Conservation (phyloP, 2,797 vertebrate species). For the Syndactyla subalaris region DNA sequence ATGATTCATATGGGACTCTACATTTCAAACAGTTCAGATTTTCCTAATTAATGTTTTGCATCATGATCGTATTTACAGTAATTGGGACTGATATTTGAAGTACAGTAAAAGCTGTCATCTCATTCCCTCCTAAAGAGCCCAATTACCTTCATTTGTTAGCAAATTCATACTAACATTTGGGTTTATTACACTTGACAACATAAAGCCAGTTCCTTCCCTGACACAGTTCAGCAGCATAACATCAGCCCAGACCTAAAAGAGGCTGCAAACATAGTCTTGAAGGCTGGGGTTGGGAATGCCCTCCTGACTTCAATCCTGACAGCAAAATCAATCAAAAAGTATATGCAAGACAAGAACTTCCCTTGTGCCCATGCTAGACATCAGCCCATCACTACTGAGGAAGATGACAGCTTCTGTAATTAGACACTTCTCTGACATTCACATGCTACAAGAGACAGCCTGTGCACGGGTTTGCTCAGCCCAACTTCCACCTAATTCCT, state of each 20-base stretch:
- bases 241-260: not conserved
- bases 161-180: constrained; percentile 47
- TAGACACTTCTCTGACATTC: not conserved
- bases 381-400: not conserved
- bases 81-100: constrained; percentile 71
- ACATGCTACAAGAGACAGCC: not conserved
- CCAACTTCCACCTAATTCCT: constrained; percentile 6
- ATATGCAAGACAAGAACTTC: not conserved
- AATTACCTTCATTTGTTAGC: constrained; percentile 72
- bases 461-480: not conserved
- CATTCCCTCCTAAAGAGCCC: constrained; percentile 52
- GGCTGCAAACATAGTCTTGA: not conserved
- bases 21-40: constrained; percentile 64
- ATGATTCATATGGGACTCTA: constrained; percentile 67
- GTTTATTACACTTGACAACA: constrained; percentile 45
- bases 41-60: constrained; percentile 75
- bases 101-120: constrained; percentile 75
- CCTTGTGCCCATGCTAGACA: not conserved
- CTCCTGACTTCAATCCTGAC: not conserved
- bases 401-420: not conserved
- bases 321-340: not conserved
- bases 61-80: constrained; percentile 72
- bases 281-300: not conserved
- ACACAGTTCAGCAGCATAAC: not conserved
- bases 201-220: not conserved